These are phyloP conservation scores for Dicrurus megarhynchus DNA, from an alignment of 2,113 vertebrate species.

Conservation along the genomic window DNA sequence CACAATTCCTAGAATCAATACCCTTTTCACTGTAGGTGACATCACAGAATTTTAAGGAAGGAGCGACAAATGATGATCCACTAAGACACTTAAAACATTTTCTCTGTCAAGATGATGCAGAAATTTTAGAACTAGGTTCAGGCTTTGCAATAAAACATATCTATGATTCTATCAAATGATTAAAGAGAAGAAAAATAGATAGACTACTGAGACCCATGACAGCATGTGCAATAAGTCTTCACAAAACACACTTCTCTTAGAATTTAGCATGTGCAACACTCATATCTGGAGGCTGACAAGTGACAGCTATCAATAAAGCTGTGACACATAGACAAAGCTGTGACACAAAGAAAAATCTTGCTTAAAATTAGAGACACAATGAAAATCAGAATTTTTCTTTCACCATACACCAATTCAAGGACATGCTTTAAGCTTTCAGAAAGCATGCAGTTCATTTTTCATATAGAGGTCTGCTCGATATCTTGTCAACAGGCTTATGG, in stretches of 20 bases:
- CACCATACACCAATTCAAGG: neutral
- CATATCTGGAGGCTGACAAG: neutral
- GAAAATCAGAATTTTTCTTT: neutral
- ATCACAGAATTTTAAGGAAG: neutral
- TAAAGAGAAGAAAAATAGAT: neutral
- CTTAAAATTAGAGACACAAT: neutral
- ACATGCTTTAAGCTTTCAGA: neutral
- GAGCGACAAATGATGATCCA: neutral
- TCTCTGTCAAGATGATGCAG: neutral
- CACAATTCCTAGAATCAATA: neutral
- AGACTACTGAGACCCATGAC: neutral
- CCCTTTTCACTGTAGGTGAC: neutral
- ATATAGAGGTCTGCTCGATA: neutral
- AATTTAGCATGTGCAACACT: neutral
- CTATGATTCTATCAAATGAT: neutral
- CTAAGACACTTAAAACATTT: neutral
- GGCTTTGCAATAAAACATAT: neutral
- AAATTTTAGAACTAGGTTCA: neutral
- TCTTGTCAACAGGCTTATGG: neutral
- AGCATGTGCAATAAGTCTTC: neutral
- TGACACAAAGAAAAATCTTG: neutral
- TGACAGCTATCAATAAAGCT: neutral
- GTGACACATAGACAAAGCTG: rapidly evolving
- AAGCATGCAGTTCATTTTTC: neutral
- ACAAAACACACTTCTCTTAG: neutral